Percentiles rank a stretch among this genome's conserved stretches.
Conservation (phyloP, 1,140 invertebrate species). For the Bombus haemorrhoidalis region DNA sequence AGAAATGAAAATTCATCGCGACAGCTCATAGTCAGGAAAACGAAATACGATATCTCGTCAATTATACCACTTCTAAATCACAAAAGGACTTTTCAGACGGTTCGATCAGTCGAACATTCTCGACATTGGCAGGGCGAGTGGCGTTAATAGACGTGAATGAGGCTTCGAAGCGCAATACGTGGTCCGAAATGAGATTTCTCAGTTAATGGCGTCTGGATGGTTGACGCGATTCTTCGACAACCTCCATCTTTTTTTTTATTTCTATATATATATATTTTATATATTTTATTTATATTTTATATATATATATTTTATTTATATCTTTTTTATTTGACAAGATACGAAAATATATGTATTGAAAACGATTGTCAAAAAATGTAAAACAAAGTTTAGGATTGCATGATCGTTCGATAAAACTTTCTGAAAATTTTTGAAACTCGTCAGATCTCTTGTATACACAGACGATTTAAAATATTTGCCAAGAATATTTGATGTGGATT, state of each 20-base stretch:
- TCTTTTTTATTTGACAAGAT: too few species aligned
- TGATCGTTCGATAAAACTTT: too few species aligned
- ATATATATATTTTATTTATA: too few species aligned
- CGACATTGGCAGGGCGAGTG: constrained; percentile 18
- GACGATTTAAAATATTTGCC: background rate
- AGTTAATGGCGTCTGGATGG: constrained; percentile 38
- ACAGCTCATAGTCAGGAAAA: too few species aligned
- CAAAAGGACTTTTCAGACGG: constrained; percentile 25
- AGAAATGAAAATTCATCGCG: too few species aligned
- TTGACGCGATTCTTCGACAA: constrained; percentile 32
- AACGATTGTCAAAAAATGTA: too few species aligned
- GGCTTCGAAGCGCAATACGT: constrained; percentile 34
- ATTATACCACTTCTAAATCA: constrained; percentile 4
- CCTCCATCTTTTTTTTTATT: constrained; percentile 49
- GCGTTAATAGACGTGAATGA: constrained; percentile 14
- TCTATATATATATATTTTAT: too few species aligned
- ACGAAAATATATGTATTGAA: too few species aligned
- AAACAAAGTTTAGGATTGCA: too few species aligned
- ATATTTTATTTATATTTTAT: too few species aligned
- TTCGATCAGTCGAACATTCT: constrained; percentile 54
- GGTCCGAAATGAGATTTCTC: constrained; percentile 70
- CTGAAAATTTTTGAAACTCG: too few species aligned
- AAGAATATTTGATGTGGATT: background rate
- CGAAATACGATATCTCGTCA: background rate
- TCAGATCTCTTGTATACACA: background rate